Conservation (phyloP, 2,113 vertebrate species). For the Orthonyx spaldingii region DNA sequence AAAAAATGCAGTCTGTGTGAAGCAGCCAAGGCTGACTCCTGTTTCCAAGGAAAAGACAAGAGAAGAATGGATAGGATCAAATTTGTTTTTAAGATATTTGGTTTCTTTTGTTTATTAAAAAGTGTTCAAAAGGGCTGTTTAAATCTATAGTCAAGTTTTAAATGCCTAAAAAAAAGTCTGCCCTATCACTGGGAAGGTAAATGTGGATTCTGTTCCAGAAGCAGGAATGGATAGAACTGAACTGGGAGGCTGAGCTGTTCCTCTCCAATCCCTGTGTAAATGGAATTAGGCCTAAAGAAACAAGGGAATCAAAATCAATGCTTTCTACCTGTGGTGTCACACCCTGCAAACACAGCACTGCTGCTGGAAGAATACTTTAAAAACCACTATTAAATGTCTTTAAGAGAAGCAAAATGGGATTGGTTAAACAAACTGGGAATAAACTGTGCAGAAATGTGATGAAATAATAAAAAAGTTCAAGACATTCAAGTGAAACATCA, state of each 20-base stretch:
- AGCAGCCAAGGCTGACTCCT: background rate
- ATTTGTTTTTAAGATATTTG: background rate
- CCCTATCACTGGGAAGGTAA: accelerated
- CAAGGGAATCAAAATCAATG: background rate
- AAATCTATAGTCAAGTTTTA: background rate
- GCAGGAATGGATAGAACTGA: background rate
- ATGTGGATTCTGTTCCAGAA: background rate
- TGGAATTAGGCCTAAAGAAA: background rate
- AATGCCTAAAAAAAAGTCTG: background rate
- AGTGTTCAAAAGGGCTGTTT: background rate
- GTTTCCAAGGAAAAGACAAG: background rate
- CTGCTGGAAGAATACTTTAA: background rate
- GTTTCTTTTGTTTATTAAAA: background rate
- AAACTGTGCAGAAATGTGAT: background rate
- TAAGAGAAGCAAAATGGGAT: background rate
- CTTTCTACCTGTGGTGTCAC: background rate
- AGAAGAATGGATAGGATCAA: background rate
- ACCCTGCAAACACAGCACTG: background rate
- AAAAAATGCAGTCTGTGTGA: background rate
- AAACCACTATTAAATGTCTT: background rate
- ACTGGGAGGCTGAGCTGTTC: background rate
- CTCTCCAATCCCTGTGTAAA: background rate
- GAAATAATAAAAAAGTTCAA: background rate
- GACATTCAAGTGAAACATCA: accelerated
- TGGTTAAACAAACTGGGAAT: background rate